phyloP scores from a whole-genome alignment of 2,113 vertebrate species.

The Emydura subglobosa region DNA sequence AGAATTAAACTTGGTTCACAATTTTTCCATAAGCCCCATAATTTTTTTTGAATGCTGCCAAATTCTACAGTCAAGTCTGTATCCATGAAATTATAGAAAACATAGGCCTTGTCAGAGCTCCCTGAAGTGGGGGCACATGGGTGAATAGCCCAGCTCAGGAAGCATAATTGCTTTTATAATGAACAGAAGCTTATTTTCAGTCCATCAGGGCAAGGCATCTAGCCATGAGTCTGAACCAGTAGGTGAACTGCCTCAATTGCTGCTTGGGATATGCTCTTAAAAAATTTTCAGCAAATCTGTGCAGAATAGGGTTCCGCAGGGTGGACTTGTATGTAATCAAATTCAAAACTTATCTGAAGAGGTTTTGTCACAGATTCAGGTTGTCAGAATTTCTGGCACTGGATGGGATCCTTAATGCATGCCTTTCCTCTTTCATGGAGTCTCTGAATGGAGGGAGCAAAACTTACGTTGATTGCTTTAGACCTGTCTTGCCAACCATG shows the following conservation, averaged over 20 bases:
- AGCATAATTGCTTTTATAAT: not conserved
- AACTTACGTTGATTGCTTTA: not conserved
- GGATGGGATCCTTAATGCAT: not conserved
- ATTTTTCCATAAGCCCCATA: not conserved
- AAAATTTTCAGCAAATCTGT: not conserved
- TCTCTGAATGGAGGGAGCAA: conserved; percentile 21
- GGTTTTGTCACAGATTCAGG: not conserved
- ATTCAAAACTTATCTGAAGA: not conserved
- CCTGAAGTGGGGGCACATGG: not conserved
- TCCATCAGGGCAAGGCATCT: not conserved
- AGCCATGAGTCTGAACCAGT: not conserved
- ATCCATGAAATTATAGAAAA: not conserved
- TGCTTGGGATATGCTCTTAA: not conserved
- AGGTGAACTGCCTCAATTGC: not conserved
- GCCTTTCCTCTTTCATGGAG: not conserved
- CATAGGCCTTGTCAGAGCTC: not conserved
- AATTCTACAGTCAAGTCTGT: not conserved
- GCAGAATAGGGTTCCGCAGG: not conserved
- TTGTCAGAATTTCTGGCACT: not conserved
- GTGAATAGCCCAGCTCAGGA: not conserved
- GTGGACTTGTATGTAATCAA: not conserved
- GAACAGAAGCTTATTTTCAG: not conserved
- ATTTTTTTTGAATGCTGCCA: not conserved
- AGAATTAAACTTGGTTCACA: not conserved
- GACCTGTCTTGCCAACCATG: not conserved